These are phyloP conservation scores for Drosophila mayaguana DNA, from an alignment of 2,888 invertebrate genomes.

Conservation along the genomic window DNA sequence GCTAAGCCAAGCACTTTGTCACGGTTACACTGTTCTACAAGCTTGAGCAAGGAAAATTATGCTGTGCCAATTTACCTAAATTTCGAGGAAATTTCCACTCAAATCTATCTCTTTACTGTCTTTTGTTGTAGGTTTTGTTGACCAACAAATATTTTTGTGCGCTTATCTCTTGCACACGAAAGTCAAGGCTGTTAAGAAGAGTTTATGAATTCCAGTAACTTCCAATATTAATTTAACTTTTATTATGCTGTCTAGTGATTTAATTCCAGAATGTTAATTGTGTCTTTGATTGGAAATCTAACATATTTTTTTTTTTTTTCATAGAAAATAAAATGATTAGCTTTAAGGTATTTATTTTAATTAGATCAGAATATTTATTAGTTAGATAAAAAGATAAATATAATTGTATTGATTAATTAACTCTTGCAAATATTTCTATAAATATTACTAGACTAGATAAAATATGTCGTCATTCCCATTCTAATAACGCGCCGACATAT, in stretches of 20 bases:
- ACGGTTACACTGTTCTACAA: conserved; percentile 11
- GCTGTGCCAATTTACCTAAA: conserved; percentile 2
- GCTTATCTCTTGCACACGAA: conserved; percentile 13
- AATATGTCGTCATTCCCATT: not conserved
- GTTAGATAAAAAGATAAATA: not conserved
- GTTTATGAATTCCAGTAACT: not conserved
- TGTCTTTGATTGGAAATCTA: not conserved
- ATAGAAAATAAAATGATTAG: not conserved
- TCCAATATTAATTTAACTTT: not conserved
- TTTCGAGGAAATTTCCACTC: conserved; percentile 14
- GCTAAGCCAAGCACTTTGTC: conserved; percentile 9
- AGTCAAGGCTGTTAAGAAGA: not conserved
- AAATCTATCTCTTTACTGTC: not conserved
- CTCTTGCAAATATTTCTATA: not conserved
- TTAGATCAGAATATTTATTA: conserved; percentile 1
- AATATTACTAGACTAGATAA: not conserved
- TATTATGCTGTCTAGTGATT: conserved; percentile 3
- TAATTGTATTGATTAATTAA: not conserved
- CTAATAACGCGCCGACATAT: no score
- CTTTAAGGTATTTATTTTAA: not conserved
- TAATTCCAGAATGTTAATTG: not conserved
- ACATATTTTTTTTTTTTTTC: not conserved
- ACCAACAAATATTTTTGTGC: not conserved
- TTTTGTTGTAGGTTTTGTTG: not conserved
- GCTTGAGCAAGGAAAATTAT: not conserved